These are phyloP conservation scores for Harlomillsia oculata DNA, from an alignment of 1,140 invertebrate genomes.

Conservation along the genomic window DNA sequence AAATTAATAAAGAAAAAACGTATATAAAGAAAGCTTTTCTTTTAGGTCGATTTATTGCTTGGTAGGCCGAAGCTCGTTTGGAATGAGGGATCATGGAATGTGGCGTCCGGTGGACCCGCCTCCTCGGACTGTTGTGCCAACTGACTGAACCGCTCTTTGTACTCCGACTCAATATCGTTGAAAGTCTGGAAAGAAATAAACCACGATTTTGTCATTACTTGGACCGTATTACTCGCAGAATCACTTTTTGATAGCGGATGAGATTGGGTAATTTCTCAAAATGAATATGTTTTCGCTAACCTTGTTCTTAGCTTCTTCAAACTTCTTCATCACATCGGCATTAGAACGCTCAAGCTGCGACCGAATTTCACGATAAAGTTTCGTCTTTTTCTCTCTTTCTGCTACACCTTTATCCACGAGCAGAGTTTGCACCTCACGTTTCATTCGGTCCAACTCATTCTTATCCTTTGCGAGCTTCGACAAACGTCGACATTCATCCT, in stretches of 20 bases:
- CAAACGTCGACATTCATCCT: constrained; percentile 74
- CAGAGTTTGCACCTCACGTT: constrained; percentile 59
- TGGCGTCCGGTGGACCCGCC: constrained; percentile 5
- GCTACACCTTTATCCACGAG: constrained; percentile 72
- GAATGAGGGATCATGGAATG: constrained; percentile 18
- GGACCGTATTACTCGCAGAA: too few species aligned
- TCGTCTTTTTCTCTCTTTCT: constrained; percentile 51
- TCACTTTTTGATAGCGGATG: too few species aligned
- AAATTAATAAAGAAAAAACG: too few species aligned
- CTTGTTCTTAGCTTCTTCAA: constrained; percentile 37
- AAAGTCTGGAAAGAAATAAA: neutral
- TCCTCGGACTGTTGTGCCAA: constrained; percentile 5
- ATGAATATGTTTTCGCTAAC: constrained; percentile 22
- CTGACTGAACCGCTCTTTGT: neutral
- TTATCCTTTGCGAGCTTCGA: constrained; percentile 73
- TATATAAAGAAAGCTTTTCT: too few species aligned
- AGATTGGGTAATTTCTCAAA: too few species aligned
- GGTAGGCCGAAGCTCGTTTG: constrained; percentile 24
- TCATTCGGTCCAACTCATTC: constrained; percentile 72
- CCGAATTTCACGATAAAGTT: constrained; percentile 39
- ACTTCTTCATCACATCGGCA: constrained; percentile 39
- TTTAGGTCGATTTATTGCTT: constrained; percentile 31
- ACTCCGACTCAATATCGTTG: constrained; percentile 3
- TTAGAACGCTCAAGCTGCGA: constrained; percentile 39
- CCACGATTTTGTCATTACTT: neutral